A percentile compares a stretch with the other conserved stretches of the same genome.
Conservation (phyloP, 2,113 vertebrate species). For the Isichthys henryi region DNA sequence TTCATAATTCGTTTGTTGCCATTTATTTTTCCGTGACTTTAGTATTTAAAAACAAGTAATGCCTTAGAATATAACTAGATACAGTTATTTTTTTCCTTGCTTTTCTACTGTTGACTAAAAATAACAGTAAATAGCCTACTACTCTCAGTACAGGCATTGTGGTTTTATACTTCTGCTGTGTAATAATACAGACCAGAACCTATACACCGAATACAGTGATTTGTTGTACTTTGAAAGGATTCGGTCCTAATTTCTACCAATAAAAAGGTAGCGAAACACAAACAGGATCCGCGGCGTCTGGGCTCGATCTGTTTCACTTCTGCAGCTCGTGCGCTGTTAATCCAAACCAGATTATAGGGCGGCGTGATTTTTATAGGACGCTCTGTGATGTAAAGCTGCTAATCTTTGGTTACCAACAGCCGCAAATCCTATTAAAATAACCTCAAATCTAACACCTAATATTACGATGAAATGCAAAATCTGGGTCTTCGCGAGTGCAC, state of each 20-base stretch:
- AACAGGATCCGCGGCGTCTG: constrained; percentile 24
- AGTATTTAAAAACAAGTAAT: not conserved
- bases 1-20: not conserved
- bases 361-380: constrained; percentile 48
- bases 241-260: not conserved
- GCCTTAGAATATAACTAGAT: not conserved
- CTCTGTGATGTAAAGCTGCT: constrained; percentile 59
- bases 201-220: not conserved
- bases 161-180: not conserved
- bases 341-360: constrained; percentile 60
- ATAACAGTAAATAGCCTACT: not conserved
- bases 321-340: constrained; percentile 41
- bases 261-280: constrained; percentile 5
- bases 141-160: not conserved
- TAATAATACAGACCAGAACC: not conserved
- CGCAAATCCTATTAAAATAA: constrained; percentile 73
- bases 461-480: constrained; percentile 69
- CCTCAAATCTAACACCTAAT: constrained; percentile 61
- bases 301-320: constrained; percentile 51
- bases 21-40: not conserved
- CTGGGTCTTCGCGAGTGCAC: constrained; percentile 52
- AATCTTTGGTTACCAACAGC: constrained; percentile 66
- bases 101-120: not conserved
- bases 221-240: not conserved
- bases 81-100: not conserved